Evolutionary conservation across 2,888 invertebrate genomes (phyloP).

Genomic region (Thecocarcelia acutangulata): DNA sequence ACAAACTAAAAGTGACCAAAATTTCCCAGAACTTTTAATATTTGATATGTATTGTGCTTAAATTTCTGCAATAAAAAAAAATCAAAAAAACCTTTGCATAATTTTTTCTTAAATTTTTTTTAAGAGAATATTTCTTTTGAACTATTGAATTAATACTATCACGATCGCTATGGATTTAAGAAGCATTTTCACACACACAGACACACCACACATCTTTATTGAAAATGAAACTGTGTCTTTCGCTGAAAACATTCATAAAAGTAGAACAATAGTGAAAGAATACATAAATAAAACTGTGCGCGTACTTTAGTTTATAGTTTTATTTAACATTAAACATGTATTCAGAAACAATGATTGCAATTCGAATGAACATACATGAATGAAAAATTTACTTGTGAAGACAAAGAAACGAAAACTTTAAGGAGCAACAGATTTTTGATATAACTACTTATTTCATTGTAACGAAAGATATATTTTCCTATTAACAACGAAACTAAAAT

Average conservation of each 20-base stretch:
- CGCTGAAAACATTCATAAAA: conserved; percentile 20
- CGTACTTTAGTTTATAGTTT: conserved; percentile 33
- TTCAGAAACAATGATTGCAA: conserved; percentile 20
- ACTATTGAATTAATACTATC: not conserved
- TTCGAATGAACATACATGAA: conserved; percentile 3
- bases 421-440: not conserved
- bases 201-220: not conserved
- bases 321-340: conserved; percentile 22
- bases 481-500: not conserved
- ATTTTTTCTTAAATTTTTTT: too few relatives aligned
- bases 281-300: conserved; percentile 9
- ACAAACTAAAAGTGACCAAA: too few relatives aligned
- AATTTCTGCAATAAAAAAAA: too few relatives aligned
- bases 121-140: too few relatives aligned
- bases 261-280: conserved; percentile 52
- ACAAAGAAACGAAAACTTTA: not conserved
- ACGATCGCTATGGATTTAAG: not conserved
- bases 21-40: too few relatives aligned
- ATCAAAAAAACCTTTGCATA: too few relatives aligned
- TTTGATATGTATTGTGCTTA: too few relatives aligned
- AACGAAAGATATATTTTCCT: not conserved
- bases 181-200: not conserved
- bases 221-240: conserved; percentile 21
- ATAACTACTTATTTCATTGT: too few relatives aligned
- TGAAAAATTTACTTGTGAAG: conserved; percentile 1